These are phyloP conservation scores for Ataeniobius toweri DNA, from an alignment of 2,797 vertebrate species.

Conservation along the genomic window DNA sequence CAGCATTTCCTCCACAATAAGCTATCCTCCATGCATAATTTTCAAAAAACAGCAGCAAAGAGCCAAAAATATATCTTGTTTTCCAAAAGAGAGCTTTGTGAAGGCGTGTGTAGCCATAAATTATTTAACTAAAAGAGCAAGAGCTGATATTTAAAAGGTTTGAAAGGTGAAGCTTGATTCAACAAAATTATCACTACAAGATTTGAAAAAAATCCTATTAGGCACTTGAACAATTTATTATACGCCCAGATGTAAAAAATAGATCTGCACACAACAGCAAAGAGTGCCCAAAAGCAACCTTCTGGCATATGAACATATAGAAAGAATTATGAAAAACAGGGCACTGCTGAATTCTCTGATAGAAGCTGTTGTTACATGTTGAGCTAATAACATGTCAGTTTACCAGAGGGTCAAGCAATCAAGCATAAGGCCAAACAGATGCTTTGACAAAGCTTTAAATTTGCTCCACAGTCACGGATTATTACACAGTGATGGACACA, in stretches of 20 bases:
- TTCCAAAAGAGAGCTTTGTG: not conserved
- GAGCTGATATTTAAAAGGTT: not conserved
- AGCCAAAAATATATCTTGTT: not conserved
- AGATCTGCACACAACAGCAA: not conserved
- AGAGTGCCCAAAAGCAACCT: not conserved
- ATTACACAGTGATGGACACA: conserved; percentile 46
- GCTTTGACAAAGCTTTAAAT: conserved; percentile 32
- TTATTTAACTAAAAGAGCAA: not conserved
- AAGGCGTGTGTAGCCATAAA: not conserved
- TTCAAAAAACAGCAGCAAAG: no score
- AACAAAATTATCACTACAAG: not conserved
- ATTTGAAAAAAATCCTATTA: not conserved
- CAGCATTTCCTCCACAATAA: not conserved
- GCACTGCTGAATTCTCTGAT: conserved; percentile 18
- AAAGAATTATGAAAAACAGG: conserved; percentile 11
- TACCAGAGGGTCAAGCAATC: conserved; percentile 47
- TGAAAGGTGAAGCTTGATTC: not conserved
- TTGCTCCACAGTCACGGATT: conserved; percentile 28
- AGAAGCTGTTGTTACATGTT: conserved; percentile 21
- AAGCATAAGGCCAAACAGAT: conserved; percentile 31
- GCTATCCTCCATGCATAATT: not conserved
- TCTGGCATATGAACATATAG: conserved; percentile 8
- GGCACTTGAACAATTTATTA: conserved; percentile 19
- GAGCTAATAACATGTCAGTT: conserved; percentile 52
- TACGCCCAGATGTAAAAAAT: not conserved